Percentiles rank a stretch among this genome's conserved stretches.
These are phyloP conservation scores for Margarornis squamiger DNA, from an alignment of 2,797 vertebrate species.

Conservation along the genomic window DNA sequence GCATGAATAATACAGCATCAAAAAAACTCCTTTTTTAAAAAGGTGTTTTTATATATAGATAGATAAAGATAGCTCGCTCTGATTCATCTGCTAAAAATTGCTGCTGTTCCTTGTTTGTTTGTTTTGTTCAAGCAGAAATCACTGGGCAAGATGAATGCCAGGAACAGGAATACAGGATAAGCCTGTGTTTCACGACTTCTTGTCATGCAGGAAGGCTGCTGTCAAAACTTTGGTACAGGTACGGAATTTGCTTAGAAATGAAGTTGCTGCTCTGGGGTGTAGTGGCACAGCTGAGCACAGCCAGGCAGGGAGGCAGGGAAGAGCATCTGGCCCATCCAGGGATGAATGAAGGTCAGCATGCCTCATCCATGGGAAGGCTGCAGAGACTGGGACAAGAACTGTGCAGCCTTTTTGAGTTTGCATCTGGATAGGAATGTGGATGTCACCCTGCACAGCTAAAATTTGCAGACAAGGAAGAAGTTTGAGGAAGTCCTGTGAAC, in stretches of 20 bases:
- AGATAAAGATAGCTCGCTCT: conserved; percentile 44
- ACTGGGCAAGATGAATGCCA: neutral
- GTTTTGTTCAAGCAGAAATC: conserved; percentile 7
- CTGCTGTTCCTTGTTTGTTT: conserved; percentile 36
- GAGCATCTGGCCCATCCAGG: neutral
- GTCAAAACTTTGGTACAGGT: neutral
- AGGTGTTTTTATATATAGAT: conserved; percentile 31
- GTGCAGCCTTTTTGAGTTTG: neutral
- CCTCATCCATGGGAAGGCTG: neutral
- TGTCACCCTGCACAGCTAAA: neutral
- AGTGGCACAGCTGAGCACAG: neutral
- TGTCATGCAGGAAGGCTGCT: neutral
- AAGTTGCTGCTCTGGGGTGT: rapidly evolving
- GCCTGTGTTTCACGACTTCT: neutral
- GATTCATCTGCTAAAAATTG: conserved; percentile 58
- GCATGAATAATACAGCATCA: conserved; percentile 23
- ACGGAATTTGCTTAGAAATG: neutral
- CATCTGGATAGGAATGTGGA: neutral
- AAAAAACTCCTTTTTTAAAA: neutral
- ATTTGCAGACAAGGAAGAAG: neutral
- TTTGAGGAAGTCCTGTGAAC: neutral
- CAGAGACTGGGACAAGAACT: neutral
- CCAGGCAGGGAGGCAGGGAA: neutral
- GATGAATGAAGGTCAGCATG: neutral
- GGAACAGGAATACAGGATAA: neutral